A percentile compares a stretch with the other conserved stretches of the same genome.
Conservation (phyloP, 2,113 vertebrate species). For the Merops nubicus region DNA sequence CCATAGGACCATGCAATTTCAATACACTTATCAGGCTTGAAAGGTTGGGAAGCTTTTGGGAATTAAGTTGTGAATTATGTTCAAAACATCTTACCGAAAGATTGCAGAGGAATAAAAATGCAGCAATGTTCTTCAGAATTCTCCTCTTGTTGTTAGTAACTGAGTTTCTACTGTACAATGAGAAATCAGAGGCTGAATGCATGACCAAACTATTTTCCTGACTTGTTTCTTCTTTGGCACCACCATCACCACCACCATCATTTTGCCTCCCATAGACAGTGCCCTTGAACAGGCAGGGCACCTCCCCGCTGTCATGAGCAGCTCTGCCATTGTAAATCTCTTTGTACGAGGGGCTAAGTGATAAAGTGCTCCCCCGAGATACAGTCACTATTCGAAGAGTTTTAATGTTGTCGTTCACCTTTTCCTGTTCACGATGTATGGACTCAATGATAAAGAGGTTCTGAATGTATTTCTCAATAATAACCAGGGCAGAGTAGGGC, state of each 20-base stretch:
- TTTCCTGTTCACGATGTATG: constrained; percentile 82
- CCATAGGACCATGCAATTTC: background rate
- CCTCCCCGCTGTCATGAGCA: constrained; percentile 8
- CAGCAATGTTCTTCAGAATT: constrained; percentile 87
- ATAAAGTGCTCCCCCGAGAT: constrained; percentile 54
- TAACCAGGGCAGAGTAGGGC: constrained; percentile 85
- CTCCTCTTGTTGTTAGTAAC: constrained; percentile 76
- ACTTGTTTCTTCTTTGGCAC: constrained; percentile 47
- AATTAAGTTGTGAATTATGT: background rate
- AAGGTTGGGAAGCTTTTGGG: background rate
- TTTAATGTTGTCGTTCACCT: constrained; percentile 57
- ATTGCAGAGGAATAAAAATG: constrained; percentile 90
- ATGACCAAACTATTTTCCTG: constrained; percentile 14
- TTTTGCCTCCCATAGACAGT: background rate
- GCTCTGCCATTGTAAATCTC: constrained; percentile 79
- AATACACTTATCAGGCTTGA: background rate
- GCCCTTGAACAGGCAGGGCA: constrained; percentile 43
- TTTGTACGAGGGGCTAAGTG: constrained; percentile 69
- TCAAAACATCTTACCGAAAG: constrained; percentile 78
- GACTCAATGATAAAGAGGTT: constrained; percentile 96
- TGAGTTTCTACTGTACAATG: background rate
- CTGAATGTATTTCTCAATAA: constrained; percentile 92
- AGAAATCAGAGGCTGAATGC: constrained; percentile 62
- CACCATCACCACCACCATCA: background rate
- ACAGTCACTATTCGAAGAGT: constrained; percentile 84